Evolutionary conservation across 1,140 invertebrate genomes (phyloP).

Genomic region (Brachionus koreanus): DNA sequence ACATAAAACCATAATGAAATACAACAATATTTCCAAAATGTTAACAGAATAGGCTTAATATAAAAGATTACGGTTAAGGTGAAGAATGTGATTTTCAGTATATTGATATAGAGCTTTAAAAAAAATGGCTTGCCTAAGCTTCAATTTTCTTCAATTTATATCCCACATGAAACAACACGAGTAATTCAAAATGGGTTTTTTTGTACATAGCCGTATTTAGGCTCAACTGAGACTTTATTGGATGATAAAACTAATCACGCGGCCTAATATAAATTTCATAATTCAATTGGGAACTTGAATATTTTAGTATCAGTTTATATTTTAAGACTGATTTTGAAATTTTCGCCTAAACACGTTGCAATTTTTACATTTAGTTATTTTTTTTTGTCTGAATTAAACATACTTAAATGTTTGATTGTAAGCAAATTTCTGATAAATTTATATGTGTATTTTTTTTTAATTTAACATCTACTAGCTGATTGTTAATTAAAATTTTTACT

Average conservation of each 20-base stretch:
- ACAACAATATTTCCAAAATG: no score
- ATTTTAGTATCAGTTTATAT: not conserved
- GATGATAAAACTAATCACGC: not conserved
- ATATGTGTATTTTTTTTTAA: not conserved
- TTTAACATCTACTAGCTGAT: not conserved
- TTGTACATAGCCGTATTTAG: not conserved
- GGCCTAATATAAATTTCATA: slow-evolving; percentile 2
- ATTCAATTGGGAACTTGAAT: not conserved
- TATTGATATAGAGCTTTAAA: not conserved
- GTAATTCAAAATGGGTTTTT: not conserved
- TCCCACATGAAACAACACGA: not conserved
- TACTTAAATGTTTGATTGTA: not conserved
- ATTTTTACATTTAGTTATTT: not conserved
- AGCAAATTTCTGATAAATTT: not conserved
- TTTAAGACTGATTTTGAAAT: not conserved
- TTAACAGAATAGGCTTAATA: no score
- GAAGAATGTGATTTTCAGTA: not conserved
- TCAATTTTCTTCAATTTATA: slow-evolving; percentile 19
- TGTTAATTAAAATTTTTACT: not conserved
- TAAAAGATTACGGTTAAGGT: not conserved
- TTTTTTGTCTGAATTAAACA: not conserved
- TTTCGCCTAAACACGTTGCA: not conserved
- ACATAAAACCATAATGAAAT: no score
- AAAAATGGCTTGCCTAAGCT: slow-evolving; percentile 2
- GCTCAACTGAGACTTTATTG: not conserved